phyloP scores from a whole-genome alignment of 2,113 vertebrate species.

The Vicugna pacos region DNA sequence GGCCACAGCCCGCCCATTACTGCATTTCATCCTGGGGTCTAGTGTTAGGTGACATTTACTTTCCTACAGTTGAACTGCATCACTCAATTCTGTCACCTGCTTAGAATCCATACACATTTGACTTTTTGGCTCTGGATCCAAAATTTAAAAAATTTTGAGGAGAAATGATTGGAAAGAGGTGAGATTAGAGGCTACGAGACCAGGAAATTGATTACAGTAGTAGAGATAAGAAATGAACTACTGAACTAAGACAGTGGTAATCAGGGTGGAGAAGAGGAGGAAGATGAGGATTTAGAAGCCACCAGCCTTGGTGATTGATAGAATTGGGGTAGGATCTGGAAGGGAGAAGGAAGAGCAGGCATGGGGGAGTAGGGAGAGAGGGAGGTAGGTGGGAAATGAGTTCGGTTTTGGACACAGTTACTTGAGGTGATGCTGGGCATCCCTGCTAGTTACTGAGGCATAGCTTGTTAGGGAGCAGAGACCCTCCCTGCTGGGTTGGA shows the following conservation, averaged over 20 bases:
- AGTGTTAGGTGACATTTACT: constrained; percentile 43
- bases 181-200: background rate
- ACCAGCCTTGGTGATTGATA: background rate
- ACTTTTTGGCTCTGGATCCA: background rate
- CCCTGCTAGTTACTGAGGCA: background rate
- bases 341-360: background rate
- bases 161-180: background rate
- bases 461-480: background rate
- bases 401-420: background rate
- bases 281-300: background rate
- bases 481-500: background rate
- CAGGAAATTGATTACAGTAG: background rate
- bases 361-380: background rate
- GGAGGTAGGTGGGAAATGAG: background rate
- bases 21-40: background rate
- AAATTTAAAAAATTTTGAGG: constrained; percentile 25
- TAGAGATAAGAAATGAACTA: background rate
- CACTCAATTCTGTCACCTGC: background rate
- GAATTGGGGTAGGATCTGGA: background rate
- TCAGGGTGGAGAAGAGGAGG: background rate
- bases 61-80: background rate
- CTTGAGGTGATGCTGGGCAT: background rate
- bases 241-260: background rate
- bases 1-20: background rate
- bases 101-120: constrained; percentile 22